These are phyloP conservation scores for Drosophila pachea DNA, from an alignment of 1,140 invertebrate genomes.

Conservation along the genomic window DNA sequence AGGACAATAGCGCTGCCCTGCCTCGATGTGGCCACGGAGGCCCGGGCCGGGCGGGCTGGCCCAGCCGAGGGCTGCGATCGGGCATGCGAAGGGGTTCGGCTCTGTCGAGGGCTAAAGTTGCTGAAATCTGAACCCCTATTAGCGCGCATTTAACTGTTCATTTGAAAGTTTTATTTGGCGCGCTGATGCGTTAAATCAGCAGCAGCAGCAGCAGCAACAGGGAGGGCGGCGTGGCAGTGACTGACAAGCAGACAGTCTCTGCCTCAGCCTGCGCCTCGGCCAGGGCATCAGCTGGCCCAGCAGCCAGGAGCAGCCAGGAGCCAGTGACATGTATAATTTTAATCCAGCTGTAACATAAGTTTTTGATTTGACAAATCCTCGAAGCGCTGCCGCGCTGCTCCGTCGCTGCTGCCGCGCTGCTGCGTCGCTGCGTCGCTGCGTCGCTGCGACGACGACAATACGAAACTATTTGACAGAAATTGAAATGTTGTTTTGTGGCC, in stretches of 20 bases:
- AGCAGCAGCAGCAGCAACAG: conserved; percentile 40
- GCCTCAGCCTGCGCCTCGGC: conserved; percentile 34
- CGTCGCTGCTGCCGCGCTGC: conserved; percentile 12
- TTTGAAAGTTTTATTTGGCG: conserved; percentile 77
- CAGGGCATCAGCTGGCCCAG: conserved; percentile 6
- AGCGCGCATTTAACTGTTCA: conserved; percentile 79
- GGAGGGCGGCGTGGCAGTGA: conserved; percentile 33
- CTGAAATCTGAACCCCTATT: conserved; percentile 78
- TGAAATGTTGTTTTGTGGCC: conserved; percentile 65
- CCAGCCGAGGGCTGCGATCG: too few species aligned
- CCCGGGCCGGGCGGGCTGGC: conserved; percentile 20
- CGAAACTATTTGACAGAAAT: conserved; percentile 75
- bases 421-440: background rate
- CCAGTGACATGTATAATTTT: conserved; percentile 77
- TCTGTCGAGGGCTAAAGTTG: conserved; percentile 41
- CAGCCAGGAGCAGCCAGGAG: conserved; percentile 22
- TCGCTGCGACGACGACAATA: conserved; percentile 37
- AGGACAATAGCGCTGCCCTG: conserved; percentile 30
- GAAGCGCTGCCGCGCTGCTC: conserved; percentile 13
- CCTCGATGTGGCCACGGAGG: conserved; percentile 35
- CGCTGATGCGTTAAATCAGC: conserved; percentile 77
- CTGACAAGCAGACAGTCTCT: conserved; percentile 29
- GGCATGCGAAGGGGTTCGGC: background rate
- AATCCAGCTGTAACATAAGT: conserved; percentile 78
- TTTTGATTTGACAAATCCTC: conserved; percentile 77